A percentile compares a stretch with the other conserved stretches of the same genome.
These are phyloP conservation scores for Pseudococcus longispinus DNA, from an alignment of 2,888 invertebrate genomes.

Conservation along the genomic window DNA sequence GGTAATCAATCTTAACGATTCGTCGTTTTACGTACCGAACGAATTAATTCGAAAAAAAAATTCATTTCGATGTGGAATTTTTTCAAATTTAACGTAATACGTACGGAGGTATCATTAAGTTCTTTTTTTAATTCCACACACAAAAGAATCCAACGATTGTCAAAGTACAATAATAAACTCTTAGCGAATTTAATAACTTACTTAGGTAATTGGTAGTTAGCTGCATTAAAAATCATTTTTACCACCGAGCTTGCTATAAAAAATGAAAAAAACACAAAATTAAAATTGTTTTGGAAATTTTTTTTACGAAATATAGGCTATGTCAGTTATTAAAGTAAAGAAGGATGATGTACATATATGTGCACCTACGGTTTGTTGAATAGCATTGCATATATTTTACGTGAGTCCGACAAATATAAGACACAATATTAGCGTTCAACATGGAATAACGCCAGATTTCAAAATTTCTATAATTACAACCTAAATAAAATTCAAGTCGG, in stretches of 20 bases:
- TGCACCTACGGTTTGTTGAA: constrained; percentile 15
- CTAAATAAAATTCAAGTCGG: neutral
- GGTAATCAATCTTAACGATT: neutral
- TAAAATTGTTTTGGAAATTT: neutral
- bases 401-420: neutral
- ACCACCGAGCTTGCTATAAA: neutral
- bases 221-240: neutral
- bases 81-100: neutral
- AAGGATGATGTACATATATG: constrained; percentile 29
- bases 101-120: neutral
- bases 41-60: neutral
- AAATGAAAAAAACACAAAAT: neutral
- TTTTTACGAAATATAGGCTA: neutral
- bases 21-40: neutral
- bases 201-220: neutral
- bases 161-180: neutral
- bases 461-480: constrained; percentile 43
- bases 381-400: constrained; percentile 36
- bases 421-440: constrained; percentile 45
- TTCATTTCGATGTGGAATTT: neutral
- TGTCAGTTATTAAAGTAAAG: neutral
- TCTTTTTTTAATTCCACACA: neutral
- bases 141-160: neutral
- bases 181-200: neutral
- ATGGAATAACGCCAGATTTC: constrained; percentile 39